A percentile compares a stretch with the other conserved stretches of the same genome.
phyloP scores from a whole-genome alignment of 2,797 vertebrate genomes.

The Xyrichtys novacula region DNA sequence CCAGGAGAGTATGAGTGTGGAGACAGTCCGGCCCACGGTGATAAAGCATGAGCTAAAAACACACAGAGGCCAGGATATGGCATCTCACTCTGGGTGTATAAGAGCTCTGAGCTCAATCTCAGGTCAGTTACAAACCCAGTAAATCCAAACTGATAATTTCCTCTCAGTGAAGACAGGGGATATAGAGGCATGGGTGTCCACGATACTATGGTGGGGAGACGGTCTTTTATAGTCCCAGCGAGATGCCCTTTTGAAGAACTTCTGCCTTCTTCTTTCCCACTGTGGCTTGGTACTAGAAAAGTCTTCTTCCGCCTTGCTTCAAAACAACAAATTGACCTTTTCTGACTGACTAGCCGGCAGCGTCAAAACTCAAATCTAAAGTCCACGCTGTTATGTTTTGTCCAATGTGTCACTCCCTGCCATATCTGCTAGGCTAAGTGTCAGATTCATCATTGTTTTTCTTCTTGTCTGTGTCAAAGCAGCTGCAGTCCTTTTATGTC shows the following conservation, averaged over 20 bases:
- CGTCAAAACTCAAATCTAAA: conserved; percentile 40
- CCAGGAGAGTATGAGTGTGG: conserved; percentile 93
- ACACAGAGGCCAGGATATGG: conserved; percentile 88
- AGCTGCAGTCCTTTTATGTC: conserved; percentile 61
- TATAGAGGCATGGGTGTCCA: conserved; percentile 59
- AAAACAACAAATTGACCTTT: conserved; percentile 33
- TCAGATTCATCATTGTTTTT: conserved; percentile 58
- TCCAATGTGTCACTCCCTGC: conserved; percentile 44
- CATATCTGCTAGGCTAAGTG: conserved; percentile 33
- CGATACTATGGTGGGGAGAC: conserved; percentile 34
- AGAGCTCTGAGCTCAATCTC: conserved; percentile 87
- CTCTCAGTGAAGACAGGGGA: conserved; percentile 62
- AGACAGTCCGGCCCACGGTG: conserved; percentile 90
- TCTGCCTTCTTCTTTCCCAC: conserved; percentile 42
- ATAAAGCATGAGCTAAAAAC: conserved; percentile 94
- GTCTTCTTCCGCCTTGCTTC: conserved; percentile 12
- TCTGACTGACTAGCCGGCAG: conserved; percentile 24
- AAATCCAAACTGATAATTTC: conserved; percentile 68
- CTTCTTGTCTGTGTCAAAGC: conserved; percentile 64
- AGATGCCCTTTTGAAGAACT: conserved; percentile 48
- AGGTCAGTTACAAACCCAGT: conserved; percentile 89
- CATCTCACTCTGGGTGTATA: conserved; percentile 88
- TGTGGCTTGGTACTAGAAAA: conserved; percentile 34
- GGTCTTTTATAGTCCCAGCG: conserved; percentile 45
- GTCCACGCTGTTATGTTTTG: conserved; percentile 39